Evolutionary conservation across 2,113 vertebrate species (phyloP), one percentile per base, ranked within the genome.

Genomic region (Toxotes jaculatrix): DNA sequence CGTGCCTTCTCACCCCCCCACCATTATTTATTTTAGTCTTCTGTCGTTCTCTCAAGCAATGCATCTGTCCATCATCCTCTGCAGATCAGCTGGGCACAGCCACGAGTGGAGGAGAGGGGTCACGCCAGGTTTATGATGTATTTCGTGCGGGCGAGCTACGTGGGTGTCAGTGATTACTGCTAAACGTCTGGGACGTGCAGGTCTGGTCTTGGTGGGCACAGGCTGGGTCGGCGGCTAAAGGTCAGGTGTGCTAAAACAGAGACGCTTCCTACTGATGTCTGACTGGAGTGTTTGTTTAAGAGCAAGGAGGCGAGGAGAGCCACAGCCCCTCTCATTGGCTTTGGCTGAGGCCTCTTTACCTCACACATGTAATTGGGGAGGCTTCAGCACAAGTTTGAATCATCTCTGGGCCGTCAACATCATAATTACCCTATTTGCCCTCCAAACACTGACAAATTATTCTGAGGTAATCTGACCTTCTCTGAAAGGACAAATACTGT

Each of bases 241-340:
- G 91, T 93, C 91, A 92, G 82, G 23, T 81, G 68, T 84, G 89
- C 82, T 89, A 70, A 86, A 90, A 90, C 87, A 91, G 74, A 87
- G 69, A 86, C 62, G 73, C 80, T 90, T 90, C 89, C 87, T 89
- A 73, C 83, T 84, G 83, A 84, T 90, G 91, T 90, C 89, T 92
- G 86, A 87, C 86, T 80, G 76, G 65, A 3, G 63, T 94, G 89
- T 94, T 94, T 93, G 90, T 84, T 87, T 89, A 90, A 92, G 89
- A 49, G 75, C 81, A 65, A 77, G 82, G 83, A 91, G 89, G 84
- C 80, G 68, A 90, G 84, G 71, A 79, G 89, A 89, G 85, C 62
- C 76, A 65, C 64, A 14, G 66, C 65, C 42, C 17, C 84, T 88
- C 80, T 91, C 88, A 85, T 79, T 83, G 84, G 74, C 85, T 90